Percentiles rank a stretch among this genome's conserved stretches.
Conservation (phyloP, 2,113 vertebrate species). For the Malurus alboscapulatus region DNA sequence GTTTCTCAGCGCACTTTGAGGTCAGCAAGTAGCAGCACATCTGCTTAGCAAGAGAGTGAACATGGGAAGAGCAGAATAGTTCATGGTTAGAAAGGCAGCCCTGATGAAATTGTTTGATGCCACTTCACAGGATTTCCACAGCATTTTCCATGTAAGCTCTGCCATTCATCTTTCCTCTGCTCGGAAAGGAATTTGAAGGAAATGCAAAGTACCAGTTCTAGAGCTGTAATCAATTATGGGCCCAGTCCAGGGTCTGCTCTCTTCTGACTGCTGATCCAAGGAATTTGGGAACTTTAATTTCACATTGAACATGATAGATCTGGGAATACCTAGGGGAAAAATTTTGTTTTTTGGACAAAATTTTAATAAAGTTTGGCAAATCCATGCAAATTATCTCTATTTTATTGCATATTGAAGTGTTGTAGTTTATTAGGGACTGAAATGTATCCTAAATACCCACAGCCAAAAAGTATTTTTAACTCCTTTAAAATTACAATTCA, state of each 20-base stretch:
- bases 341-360: neutral
- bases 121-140: neutral
- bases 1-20: neutral
- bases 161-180: neutral
- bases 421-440: neutral
- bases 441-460: neutral
- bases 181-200: neutral
- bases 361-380: neutral
- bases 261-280: neutral
- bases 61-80: neutral
- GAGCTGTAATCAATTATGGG: neutral
- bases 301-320: neutral
- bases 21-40: neutral
- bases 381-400: neutral
- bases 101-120: neutral
- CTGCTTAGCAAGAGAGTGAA: neutral
- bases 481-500: neutral
- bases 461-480: neutral
- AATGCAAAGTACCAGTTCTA: neutral
- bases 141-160: neutral
- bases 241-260: neutral
- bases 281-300: neutral
- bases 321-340: neutral
- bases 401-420: neutral
- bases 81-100: neutral